Percentiles rank a stretch among this genome's conserved stretches.
phyloP scores from a whole-genome alignment of 1,140 invertebrate genomes.

The Diabrotica undecimpunctata region DNA sequence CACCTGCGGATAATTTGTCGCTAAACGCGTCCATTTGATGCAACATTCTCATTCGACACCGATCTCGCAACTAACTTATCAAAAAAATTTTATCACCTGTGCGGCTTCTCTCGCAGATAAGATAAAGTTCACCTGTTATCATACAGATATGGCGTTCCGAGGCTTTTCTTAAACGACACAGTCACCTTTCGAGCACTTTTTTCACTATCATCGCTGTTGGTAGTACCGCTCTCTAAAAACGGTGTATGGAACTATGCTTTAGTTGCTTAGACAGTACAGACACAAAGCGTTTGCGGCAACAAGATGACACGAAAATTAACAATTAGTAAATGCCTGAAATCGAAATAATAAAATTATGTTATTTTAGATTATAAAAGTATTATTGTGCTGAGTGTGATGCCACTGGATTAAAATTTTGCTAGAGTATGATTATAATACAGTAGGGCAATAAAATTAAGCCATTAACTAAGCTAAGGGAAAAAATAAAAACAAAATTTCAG shows the following conservation, averaged over 20 bases:
- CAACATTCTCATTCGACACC: slow-evolving; percentile 55
- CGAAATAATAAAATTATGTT: too few species aligned
- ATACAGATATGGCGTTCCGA: slow-evolving; percentile 15
- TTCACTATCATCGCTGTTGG: not conserved
- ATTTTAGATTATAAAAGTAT: too few species aligned
- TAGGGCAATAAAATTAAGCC: too few species aligned
- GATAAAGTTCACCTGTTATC: slow-evolving; percentile 29
- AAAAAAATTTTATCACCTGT: slow-evolving; percentile 33
- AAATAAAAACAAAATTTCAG: too few species aligned
- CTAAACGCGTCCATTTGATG: slow-evolving; percentile 74
- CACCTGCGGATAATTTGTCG: slow-evolving; percentile 74
- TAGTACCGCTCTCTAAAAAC: too few species aligned
- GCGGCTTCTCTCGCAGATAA: slow-evolving; percentile 27
- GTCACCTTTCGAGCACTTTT: slow-evolving; percentile 8
- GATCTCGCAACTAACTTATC: slow-evolving; percentile 32
- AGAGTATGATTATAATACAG: too few species aligned
- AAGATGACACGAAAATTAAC: too few species aligned
- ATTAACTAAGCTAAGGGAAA: too few species aligned
- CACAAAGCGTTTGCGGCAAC: not conserved
- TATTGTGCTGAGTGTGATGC: too few species aligned
- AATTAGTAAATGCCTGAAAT: too few species aligned
- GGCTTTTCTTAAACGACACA: slow-evolving; percentile 19
- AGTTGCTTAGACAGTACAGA: not conserved
- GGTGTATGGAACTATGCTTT: too few species aligned
- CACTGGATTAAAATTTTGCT: too few species aligned